Evolutionary conservation across 1,140 invertebrate genomes (phyloP).

Genomic region (Hermetia illucens): DNA sequence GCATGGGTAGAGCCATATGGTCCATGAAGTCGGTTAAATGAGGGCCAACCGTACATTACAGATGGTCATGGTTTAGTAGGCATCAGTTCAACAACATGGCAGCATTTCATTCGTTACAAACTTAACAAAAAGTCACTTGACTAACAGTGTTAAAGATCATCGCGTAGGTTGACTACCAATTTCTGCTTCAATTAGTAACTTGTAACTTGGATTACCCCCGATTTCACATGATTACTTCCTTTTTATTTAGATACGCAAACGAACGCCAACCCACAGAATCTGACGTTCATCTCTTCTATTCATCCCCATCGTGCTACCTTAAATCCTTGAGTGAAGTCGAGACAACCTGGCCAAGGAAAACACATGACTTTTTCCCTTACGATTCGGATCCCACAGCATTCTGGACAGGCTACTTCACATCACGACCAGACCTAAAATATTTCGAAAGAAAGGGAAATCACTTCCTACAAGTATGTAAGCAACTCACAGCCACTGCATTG

Average conservation of each 20-base stretch:
- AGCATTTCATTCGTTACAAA: no score
- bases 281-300: constrained; percentile 74
- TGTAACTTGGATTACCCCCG: background rate
- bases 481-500: constrained; percentile 34
- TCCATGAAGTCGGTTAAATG: no score
- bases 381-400: constrained; percentile 65
- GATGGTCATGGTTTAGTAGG: no score
- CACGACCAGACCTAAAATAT: constrained; percentile 68
- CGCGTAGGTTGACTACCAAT: no score
- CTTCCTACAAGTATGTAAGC: constrained; percentile 56
- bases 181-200: no score
- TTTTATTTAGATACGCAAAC: constrained; percentile 37
- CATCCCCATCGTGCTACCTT: constrained; percentile 87
- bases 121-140: no score
- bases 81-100: no score
- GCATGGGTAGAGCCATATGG: no score
- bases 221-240: background rate
- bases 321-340: constrained; percentile 62
- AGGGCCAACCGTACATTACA: no score
- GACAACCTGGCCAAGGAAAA: constrained; percentile 49
- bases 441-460: constrained; percentile 66
- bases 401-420: constrained; percentile 95
- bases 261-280: constrained; percentile 42
- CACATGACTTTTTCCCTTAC: constrained; percentile 88
- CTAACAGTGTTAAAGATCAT: no score